Evolutionary conservation across 2,888 invertebrate species (phyloP).

Genomic region (Metallyticus violacea): DNA sequence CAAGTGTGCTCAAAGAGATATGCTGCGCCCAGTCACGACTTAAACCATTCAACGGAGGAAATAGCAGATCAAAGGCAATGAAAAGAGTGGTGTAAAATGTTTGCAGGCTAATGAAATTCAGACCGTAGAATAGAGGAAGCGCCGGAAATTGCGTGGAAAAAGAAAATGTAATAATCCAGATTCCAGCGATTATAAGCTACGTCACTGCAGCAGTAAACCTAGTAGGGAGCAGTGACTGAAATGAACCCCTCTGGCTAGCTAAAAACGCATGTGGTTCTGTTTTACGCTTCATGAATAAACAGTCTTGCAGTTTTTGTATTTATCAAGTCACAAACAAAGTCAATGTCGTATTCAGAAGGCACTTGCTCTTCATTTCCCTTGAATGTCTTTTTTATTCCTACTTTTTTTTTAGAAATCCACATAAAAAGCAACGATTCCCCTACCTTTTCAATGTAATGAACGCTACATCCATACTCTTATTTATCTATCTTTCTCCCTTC

Average conservation of each 20-base stretch:
- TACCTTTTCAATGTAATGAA: not conserved
- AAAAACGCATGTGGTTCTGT: not conserved
- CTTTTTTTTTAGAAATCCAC: not conserved
- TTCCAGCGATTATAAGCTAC: not conserved
- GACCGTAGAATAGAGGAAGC: too few species aligned
- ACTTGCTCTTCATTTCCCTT: not conserved
- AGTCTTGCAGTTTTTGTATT: not conserved
- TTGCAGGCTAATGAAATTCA: not conserved
- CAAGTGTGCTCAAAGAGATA: too few species aligned
- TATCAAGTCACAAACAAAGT: not conserved
- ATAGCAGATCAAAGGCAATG: not conserved
- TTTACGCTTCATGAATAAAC: not conserved
- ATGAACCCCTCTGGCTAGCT: not conserved
- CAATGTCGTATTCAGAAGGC: too few species aligned
- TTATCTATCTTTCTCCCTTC: too few species aligned
- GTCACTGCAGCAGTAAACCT: not conserved
- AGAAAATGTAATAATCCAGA: not conserved
- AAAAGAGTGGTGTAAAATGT: not conserved
- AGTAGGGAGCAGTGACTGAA: too few species aligned
- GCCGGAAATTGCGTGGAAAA: not conserved
- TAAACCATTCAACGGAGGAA: not conserved
- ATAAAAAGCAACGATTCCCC: not conserved
- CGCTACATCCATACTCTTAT: not conserved
- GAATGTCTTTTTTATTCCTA: not conserved
- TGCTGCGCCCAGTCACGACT: not conserved